Base-by-base conservation (phyloP, 35 echinoderm and acorn worm genomes). In the Apostichopus japonicus region DNA sequence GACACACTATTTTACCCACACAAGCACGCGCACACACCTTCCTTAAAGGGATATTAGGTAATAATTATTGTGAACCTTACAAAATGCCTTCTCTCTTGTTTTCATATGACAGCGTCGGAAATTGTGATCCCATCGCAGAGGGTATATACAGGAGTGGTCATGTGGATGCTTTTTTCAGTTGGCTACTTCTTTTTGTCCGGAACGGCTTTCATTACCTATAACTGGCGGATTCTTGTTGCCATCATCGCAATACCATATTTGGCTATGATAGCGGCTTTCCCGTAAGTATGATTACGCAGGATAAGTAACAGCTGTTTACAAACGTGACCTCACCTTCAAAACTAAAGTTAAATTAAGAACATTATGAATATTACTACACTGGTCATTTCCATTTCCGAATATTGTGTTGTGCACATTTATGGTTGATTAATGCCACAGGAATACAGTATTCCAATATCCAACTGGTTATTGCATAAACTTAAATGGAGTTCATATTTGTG, bases 151-250 rank as follows among this genome's bases (percentile, higher is more conserved):
- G 81, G 81, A 0, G 81, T 84, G 1, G 56, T 9, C 16, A 9
- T 84, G 81, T 84, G 81, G 81, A 58, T 84, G n/a, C 53, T 84
- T 19, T 84, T 84, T 24, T 84, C 81, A 8, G 10, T 58, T 58
- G 81, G 81, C 21, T 84, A 84, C 56, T 84, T 84, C 55, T 84
- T 84, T 22, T 10, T 84, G 55, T 84, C 81, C 19, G 81, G 81
- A 22, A 19, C n/a, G 51, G 81, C 81, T 11, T 57, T 16, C 81
- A 15, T 84, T 51, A 84, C 81, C 0, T 84, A 84, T 19, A 84
- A 24, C 54, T 84, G 81, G 81, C 27, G 81, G n/a, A 24, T 84
- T 58, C 56, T 84, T n/a, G 4, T 8, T n/a, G 81, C 16, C 4
- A 84, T 84, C 54, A 59, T 84, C 17, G 17, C 81, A 9, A 5